Base-by-base conservation (phyloP, 1,140 invertebrate genomes). In the Calephelis nemesis region DNA sequence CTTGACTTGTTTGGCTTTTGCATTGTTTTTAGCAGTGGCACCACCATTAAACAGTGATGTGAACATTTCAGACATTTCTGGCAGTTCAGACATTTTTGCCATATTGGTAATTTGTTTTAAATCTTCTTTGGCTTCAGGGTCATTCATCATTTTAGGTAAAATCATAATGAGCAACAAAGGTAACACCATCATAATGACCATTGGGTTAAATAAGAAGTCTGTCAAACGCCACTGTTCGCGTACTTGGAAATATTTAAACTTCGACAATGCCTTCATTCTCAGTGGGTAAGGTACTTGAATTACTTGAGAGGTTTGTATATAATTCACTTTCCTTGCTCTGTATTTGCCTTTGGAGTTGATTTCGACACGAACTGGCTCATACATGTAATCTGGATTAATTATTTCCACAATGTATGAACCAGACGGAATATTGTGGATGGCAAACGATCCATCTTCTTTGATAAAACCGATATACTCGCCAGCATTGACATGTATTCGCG, bases 101-200 rank as follows among this genome's bases (percentile, higher is more conserved):
- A 97, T 92, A 86, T 94, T 96, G 74, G 95, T 95, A 40, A 98
- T 93, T 76, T 98, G 96, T 84, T 98, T 97, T 92, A 98, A 96
- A 93, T 98, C 98, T 94, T 98, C 94, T 94, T 97, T 95, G 1
- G 98, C 97, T 90, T 99, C 98, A 58, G 97, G 97, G 92, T 99
- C 98, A 85, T 98, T 99, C 95, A 99, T 97, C 93, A 99, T 96
- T 91, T 99, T 98, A 9, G 98, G 98, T 75, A 99, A 90, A 68
- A 99, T 93, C 95, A 99, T 96, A 72, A 99, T 97, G 0, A 99
- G 86, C 0, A 99, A 75, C 10, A 99, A 91, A 1, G 98, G 98
- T 63, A 99, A 82, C 39, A 99, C 95, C 98, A 99, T 99, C 96
- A 99, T 99, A 65, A 99, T 93, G 1, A 99, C 96, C 98, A 99